These are phyloP conservation scores for Adelosebastes latens DNA, from an alignment of 2,797 vertebrate genomes.

Conservation along the genomic window DNA sequence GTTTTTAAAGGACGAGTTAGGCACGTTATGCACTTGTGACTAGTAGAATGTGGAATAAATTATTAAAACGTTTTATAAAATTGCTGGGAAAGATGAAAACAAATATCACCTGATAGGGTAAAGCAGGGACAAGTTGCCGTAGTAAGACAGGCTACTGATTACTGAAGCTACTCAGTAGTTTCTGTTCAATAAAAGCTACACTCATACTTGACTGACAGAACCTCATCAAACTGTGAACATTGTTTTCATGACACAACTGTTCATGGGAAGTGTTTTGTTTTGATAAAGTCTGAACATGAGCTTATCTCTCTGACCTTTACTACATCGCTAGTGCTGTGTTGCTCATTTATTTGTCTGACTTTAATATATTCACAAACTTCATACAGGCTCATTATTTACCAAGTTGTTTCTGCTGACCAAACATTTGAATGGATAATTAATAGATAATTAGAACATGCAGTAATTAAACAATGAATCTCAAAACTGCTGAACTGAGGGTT, in stretches of 20 bases:
- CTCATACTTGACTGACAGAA: background rate
- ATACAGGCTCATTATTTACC: slow-evolving; percentile 64
- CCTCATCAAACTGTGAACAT: background rate
- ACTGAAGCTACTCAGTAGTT: background rate
- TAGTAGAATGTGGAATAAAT: background rate
- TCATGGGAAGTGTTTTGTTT: slow-evolving; percentile 25
- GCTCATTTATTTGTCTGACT: slow-evolving; percentile 50
- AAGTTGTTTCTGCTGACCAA: slow-evolving; percentile 70
- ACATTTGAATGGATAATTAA: slow-evolving; percentile 70
- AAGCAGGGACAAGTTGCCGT: background rate
- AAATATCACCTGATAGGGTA: too few relatives aligned
- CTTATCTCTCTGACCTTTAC: slow-evolving; percentile 56
- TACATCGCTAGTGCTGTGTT: background rate
- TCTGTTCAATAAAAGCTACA: background rate
- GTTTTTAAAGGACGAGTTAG: background rate
- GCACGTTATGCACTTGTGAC: background rate
- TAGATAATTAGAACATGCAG: slow-evolving; percentile 58
- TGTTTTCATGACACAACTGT: slow-evolving; percentile 2
- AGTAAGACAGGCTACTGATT: background rate
- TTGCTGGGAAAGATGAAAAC: background rate
- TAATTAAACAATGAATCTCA: slow-evolving; percentile 59
- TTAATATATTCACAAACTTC: slow-evolving; percentile 61
- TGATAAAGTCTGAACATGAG: slow-evolving; percentile 29
- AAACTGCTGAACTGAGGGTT: slow-evolving; percentile 61
- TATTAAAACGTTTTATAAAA: background rate